These are phyloP conservation scores for Microtus ochrogaster DNA, from an alignment of 2,113 vertebrate genomes.

Conservation along the genomic window DNA sequence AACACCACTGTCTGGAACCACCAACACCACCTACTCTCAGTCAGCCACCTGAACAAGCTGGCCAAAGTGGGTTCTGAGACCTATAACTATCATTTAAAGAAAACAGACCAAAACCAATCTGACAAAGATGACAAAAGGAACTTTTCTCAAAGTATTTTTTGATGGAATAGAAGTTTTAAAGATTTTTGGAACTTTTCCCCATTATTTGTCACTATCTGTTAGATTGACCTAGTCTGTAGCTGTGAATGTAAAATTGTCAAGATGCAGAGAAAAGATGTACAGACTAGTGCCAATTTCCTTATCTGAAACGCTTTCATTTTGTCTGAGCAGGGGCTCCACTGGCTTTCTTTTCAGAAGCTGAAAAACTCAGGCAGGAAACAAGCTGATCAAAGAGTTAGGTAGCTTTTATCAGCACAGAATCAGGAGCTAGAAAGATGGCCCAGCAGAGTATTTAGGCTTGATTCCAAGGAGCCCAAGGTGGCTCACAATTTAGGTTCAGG, in stretches of 20 bases:
- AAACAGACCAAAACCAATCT: not conserved
- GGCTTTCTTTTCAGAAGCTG: no score
- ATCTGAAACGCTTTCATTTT: not conserved
- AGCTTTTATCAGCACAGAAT: not conserved
- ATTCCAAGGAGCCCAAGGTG: not conserved
- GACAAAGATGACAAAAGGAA: not conserved
- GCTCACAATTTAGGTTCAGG: not conserved
- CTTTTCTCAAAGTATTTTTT: not conserved
- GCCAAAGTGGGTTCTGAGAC: not conserved
- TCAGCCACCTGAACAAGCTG: not conserved
- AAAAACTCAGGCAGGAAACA: not conserved
- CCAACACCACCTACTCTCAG: not conserved
- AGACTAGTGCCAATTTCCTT: not conserved
- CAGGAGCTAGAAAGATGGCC: not conserved
- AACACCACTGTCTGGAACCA: not conserved
- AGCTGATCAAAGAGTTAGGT: not conserved
- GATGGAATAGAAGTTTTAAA: slow-evolving; percentile 13
- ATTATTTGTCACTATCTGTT: not conserved
- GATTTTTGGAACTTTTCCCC: not conserved
- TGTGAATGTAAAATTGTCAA: slow-evolving; percentile 38
- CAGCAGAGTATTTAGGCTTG: not conserved
- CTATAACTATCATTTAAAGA: not conserved
- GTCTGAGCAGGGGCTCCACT: not conserved
- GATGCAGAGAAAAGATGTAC: not conserved
- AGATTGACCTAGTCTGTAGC: not conserved